Conservation (phyloP, 2,888 invertebrate species). For the Lissocephala sabroskyi region DNA sequence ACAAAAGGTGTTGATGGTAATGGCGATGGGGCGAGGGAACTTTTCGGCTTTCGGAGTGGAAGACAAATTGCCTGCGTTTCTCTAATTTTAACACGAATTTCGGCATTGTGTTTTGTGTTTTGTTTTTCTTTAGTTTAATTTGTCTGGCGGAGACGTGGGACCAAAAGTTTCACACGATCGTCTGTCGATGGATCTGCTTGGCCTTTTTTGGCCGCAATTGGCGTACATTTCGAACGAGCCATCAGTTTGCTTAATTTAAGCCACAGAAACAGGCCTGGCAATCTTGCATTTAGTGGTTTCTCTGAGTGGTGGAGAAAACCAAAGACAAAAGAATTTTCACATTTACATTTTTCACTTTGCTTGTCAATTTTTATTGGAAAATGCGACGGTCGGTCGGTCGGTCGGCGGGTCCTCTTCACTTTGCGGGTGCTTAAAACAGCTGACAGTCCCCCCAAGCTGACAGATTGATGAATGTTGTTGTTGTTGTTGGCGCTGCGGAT, state of each 20-base stretch:
- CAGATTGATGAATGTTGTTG: conserved; percentile 66
- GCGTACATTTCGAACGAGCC: conserved; percentile 64
- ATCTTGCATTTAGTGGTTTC: too few relatives aligned
- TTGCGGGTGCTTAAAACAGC: conserved; percentile 68
- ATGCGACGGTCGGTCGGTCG: conserved; percentile 11
- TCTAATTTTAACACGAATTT: too few relatives aligned
- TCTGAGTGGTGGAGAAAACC: conserved; percentile 15
- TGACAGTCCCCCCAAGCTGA: conserved; percentile 65
- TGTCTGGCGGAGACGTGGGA: conserved; percentile 46
- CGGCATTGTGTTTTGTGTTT: too few relatives aligned
- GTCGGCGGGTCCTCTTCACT: conserved; percentile 54
- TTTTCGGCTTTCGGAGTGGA: not conserved
- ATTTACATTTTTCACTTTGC: conserved; percentile 20
- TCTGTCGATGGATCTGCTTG: not conserved
- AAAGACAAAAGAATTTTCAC: conserved; percentile 24
- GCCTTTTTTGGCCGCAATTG: conserved; percentile 34
- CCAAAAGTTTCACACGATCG: conserved; percentile 49
- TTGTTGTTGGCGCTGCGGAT: too few relatives aligned
- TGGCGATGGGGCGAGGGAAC: not conserved
- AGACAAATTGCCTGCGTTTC: conserved; percentile 43
- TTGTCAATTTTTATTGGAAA: conserved; percentile 23
- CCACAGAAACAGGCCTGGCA: too few relatives aligned
- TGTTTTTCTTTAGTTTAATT: too few relatives aligned
- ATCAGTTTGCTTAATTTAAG: too few relatives aligned
- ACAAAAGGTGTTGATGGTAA: not conserved